Evolutionary conservation across 2,797 vertebrate genomes (phyloP).

Genomic region (Acrossocheilus fasciatus): DNA sequence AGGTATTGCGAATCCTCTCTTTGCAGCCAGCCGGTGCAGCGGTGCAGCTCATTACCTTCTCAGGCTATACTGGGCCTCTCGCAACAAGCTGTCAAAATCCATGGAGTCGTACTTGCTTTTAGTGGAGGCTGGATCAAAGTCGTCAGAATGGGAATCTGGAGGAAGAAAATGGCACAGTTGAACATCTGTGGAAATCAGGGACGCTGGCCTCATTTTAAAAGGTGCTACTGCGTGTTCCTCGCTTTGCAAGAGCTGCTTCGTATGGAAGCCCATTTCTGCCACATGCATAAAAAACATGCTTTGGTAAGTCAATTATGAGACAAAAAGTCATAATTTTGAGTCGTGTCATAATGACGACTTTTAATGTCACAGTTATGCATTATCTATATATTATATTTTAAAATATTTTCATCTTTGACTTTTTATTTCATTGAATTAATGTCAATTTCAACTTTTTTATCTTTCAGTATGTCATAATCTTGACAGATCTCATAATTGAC

Average conservation of each 20-base stretch:
- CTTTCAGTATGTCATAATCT: no score
- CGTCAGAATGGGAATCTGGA: constrained; percentile 97
- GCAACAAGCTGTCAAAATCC: constrained; percentile 99
- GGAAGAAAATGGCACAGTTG: constrained; percentile 58
- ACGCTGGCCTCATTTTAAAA: constrained; percentile 17
- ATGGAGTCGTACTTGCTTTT: constrained; percentile 99
- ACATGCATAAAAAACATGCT: not conserved
- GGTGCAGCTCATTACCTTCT: constrained; percentile 90
- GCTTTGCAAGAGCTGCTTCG: not conserved
- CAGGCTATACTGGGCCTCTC: constrained; percentile 96
- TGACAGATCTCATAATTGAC: not conserved
- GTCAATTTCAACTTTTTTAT: not conserved
- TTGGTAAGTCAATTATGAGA: not conserved
- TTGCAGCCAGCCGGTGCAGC: constrained; percentile 69
- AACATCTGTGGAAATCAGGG: constrained; percentile 23
- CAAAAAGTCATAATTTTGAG: not conserved
- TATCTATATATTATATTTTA: no score
- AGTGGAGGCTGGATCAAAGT: constrained; percentile 98
- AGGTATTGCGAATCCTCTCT: constrained; percentile 89
- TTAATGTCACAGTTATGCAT: not conserved
- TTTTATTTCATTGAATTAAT: not conserved
- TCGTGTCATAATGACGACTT: not conserved
- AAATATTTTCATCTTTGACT: not conserved
- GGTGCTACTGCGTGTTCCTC: not conserved
- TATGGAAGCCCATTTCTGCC: not conserved